phyloP scores from a whole-genome alignment of 2,113 vertebrate species.

The Corythornis cristatus region DNA sequence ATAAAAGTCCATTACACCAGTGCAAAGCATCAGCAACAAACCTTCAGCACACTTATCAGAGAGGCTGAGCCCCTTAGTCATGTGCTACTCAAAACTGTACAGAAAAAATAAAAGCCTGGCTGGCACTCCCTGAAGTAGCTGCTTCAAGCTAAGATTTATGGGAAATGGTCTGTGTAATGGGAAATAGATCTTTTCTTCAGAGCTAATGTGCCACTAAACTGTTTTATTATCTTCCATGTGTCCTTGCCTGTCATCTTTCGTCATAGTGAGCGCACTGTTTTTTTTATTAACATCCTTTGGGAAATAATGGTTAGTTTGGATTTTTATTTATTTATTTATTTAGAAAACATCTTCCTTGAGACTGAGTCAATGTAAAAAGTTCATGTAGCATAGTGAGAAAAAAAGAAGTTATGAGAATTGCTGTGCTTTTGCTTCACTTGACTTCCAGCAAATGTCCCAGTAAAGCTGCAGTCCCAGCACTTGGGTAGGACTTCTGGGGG shows the following conservation, averaged over 20 bases:
- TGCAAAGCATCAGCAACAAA: not conserved
- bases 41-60: not conserved
- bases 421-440: rapidly evolving
- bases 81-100: not conserved
- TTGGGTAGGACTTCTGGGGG: rapidly evolving
- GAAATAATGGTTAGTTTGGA: not conserved
- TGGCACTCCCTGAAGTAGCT: not conserved
- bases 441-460: not conserved
- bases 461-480: not conserved
- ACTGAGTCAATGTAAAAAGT: not conserved
- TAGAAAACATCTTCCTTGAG: not conserved
- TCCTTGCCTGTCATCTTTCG: not conserved
- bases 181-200: conserved; percentile 13
- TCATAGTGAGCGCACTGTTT: not conserved
- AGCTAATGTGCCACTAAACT: not conserved
- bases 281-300: not conserved
- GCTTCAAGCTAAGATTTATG: conserved; percentile 2
- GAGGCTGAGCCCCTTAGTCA: not conserved
- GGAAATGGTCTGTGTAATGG: conserved; percentile 18
- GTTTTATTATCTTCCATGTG: not conserved
- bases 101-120: not conserved
- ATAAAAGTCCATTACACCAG: not conserved
- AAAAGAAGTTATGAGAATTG: not conserved
- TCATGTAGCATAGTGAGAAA: not conserved
- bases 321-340: not conserved